Percentiles rank a stretch among this genome's conserved stretches.
phyloP scores from a whole-genome alignment of 2,797 vertebrate genomes.

The Stomatorhinus walkeri region DNA sequence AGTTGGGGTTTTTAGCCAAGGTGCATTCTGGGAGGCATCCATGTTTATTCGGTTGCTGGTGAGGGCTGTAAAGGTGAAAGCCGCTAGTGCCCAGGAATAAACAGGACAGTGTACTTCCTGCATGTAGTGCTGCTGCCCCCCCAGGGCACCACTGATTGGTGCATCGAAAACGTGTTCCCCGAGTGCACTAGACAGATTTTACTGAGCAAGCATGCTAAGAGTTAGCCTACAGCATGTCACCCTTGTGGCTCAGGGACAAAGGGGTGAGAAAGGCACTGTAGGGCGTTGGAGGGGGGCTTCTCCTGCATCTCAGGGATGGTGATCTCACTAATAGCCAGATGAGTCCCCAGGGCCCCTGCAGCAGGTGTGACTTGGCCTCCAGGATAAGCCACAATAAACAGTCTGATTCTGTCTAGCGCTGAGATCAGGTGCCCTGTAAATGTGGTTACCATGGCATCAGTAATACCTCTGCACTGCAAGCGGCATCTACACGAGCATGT shows the following conservation, averaged over 20 bases:
- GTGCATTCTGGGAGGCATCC: neutral
- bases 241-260: neutral
- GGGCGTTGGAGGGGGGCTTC: neutral
- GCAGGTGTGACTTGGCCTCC: neutral
- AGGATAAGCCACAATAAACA: neutral
- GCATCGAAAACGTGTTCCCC: too few species aligned
- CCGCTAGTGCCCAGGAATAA: neutral
- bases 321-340: neutral
- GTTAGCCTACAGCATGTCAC: neutral
- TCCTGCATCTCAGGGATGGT: neutral
- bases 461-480: neutral
- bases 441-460: neutral
- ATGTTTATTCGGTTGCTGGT: neutral
- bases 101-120: neutral
- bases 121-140: neutral
- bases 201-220: neutral
- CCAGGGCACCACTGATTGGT: neutral
- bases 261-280: neutral
- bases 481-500: conserved; percentile 17
- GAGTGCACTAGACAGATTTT: neutral
- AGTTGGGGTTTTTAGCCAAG: neutral
- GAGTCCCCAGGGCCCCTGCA: neutral
- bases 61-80: neutral
- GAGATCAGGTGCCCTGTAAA: neutral
- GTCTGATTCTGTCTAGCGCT: neutral